phyloP scores from a whole-genome alignment of 2,113 vertebrate species.

The Pelecanus crispus region DNA sequence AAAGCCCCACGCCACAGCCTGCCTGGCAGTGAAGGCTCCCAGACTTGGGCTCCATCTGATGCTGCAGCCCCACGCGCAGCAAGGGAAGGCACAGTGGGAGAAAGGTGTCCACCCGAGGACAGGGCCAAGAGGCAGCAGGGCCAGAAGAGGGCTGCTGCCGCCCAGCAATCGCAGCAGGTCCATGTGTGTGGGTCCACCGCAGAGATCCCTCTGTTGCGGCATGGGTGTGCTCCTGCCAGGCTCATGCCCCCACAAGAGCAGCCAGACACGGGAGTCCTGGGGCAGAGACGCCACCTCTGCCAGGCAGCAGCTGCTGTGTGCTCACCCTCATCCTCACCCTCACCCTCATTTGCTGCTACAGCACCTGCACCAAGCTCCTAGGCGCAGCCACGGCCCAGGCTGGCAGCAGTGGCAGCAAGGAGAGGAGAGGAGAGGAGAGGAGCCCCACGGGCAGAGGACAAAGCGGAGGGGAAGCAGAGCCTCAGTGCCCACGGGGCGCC shows the following conservation, averaged over 20 bases:
- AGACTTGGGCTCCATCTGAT: background rate
- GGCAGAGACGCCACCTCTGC: background rate
- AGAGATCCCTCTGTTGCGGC: background rate
- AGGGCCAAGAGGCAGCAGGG: background rate
- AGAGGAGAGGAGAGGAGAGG: too few relatives aligned
- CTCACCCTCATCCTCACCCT: background rate
- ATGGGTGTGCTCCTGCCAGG: too few relatives aligned
- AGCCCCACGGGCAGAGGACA: background rate
- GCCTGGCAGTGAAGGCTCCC: background rate
- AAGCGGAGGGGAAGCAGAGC: background rate
- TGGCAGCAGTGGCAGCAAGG: background rate
- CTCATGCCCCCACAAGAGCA: too few relatives aligned
- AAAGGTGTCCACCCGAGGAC: background rate
- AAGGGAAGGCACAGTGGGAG: background rate
- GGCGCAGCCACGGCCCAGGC: background rate
- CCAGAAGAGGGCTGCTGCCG: background rate
- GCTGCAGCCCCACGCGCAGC: too few relatives aligned
- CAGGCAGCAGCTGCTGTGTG: background rate
- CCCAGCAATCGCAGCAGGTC: too few relatives aligned
- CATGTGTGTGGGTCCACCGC: accelerated
- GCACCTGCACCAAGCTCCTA: background rate
- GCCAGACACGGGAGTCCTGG: too few relatives aligned
- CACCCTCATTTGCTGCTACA: too few relatives aligned
- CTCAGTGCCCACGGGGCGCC: background rate
- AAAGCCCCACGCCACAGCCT: background rate